Evolutionary conservation across 2,797 vertebrate genomes (phyloP), one percentile per base, ranked within the genome.

Genomic region (Eospalax fontanierii): DNA sequence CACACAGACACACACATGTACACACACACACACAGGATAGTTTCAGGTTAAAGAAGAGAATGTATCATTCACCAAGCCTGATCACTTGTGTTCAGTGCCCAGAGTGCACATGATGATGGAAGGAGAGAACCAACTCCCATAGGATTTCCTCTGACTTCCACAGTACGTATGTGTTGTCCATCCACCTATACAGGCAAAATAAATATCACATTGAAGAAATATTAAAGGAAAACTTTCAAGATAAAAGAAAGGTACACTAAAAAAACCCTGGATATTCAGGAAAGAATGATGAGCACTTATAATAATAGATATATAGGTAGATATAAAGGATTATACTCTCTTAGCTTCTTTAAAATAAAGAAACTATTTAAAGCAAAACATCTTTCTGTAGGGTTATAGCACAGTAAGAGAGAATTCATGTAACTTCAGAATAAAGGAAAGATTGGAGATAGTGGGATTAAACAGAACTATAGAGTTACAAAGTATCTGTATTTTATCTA

Each of bases 281-380:
- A 94, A 93, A 18, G 35, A 65, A 84, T 54, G 35, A 59, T 46
- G 46, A 59, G 43, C 0, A 2, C 38, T 84, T 76, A 94, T 33
- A 54, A 79, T 21, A 75, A 15, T 66, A 81, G 83, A 75, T 74
- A 81, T 50, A 78, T 30, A 43, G 38, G 8, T 61, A 71, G 66
- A 59, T 61, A 43, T 46, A 50, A 76, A 46, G 74, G n/a, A 75
- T 43, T n/a, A 50, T 43, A 70, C 4, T 50, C 8, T 33, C 19
- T 84, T 83, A 54, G 28, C 81, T 94, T 94, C 43, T 89, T 88
- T 73, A 78, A 85, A 94, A 78, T 50, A 87, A 75, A 82, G 26
- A 82, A 87, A 40, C 16, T n/a, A 4, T 75, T 81, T 85, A 78
- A 90, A 93, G 40, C 24, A 93, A 92, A 95, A 87, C 35, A 40